A percentile compares a stretch with the other conserved stretches of the same genome.
Evolutionary conservation across 1,140 invertebrate genomes (phyloP).

Genomic region (Drosophila lini): DNA sequence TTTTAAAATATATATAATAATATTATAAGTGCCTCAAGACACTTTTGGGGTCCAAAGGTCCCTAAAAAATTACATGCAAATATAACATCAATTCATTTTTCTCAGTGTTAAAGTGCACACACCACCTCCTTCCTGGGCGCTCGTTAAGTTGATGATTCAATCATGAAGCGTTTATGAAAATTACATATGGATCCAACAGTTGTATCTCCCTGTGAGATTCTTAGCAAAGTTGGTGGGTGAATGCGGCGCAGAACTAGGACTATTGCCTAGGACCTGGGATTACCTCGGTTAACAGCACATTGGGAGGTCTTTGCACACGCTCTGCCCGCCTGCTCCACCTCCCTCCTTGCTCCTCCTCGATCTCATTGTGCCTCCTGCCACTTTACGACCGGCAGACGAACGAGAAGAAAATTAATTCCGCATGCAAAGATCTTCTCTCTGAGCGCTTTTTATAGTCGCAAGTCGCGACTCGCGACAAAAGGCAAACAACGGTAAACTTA

Average conservation of each 20-base stretch:
- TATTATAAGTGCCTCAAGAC: too few relatives aligned
- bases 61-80: neutral
- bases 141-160: constrained; percentile 57
- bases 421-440: constrained; percentile 34
- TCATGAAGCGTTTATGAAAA: constrained; percentile 61
- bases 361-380: constrained; percentile 10
- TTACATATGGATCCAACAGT: constrained; percentile 41
- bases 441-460: constrained; percentile 38
- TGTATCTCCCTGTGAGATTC: constrained; percentile 24
- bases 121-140: neutral
- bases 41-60: neutral
- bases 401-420: constrained; percentile 33
- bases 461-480: constrained; percentile 34
- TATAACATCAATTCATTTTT: neutral
- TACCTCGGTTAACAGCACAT: constrained; percentile 12
- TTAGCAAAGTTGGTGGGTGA: neutral
- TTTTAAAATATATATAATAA: too few relatives aligned
- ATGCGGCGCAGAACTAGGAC: constrained; percentile 4
- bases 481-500: constrained; percentile 49
- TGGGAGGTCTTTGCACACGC: constrained; percentile 26
- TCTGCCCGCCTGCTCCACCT: neutral
- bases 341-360: neutral
- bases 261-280: constrained; percentile 21
- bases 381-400: constrained; percentile 23
- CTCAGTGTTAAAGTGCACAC: neutral